These are phyloP conservation scores for Dryobota labecula DNA, from an alignment of 2,888 invertebrate species.

Conservation along the genomic window DNA sequence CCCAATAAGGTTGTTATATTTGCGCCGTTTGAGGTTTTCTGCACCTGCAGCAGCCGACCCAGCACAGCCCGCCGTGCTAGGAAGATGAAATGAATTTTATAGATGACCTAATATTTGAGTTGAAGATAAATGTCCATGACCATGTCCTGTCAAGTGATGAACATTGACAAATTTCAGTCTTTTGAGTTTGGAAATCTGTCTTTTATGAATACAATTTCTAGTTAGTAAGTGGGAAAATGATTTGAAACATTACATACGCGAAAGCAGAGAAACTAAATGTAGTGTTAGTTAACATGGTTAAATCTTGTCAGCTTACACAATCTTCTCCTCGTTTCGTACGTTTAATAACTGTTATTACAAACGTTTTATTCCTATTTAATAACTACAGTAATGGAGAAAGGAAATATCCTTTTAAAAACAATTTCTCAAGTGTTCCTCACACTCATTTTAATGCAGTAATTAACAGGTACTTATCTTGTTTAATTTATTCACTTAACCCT, in stretches of 20 bases:
- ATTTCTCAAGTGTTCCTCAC: slow-evolving; percentile 1
- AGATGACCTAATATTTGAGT: not conserved
- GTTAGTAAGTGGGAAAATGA: not conserved
- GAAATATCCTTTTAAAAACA: slow-evolving; percentile 17
- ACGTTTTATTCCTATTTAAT: slow-evolving; percentile 17
- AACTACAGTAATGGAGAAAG: slow-evolving; percentile 9
- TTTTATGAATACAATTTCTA: not conserved
- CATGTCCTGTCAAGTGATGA: not conserved
- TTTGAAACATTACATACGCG: slow-evolving; percentile 2
- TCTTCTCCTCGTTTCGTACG: slow-evolving; percentile 21
- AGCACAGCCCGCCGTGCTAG: too few species aligned
- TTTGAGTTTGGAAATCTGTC: not conserved
- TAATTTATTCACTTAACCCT: slow-evolving; percentile 19
- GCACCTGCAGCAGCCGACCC: too few species aligned
- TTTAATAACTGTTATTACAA: slow-evolving; percentile 19
- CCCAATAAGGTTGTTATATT: too few species aligned
- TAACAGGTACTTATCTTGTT: slow-evolving; percentile 15
- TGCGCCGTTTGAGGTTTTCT: too few species aligned
- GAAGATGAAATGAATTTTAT: not conserved
- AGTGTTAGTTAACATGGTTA: slow-evolving; percentile 27
- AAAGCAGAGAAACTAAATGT: slow-evolving; percentile 16
- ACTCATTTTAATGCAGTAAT: slow-evolving; percentile 9
- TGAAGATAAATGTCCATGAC: too few species aligned
- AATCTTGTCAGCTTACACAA: slow-evolving; percentile 17
- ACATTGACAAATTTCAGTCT: not conserved